Conservation (phyloP, 2,888 invertebrate genomes). For the Agonopterix heracliana region DNA sequence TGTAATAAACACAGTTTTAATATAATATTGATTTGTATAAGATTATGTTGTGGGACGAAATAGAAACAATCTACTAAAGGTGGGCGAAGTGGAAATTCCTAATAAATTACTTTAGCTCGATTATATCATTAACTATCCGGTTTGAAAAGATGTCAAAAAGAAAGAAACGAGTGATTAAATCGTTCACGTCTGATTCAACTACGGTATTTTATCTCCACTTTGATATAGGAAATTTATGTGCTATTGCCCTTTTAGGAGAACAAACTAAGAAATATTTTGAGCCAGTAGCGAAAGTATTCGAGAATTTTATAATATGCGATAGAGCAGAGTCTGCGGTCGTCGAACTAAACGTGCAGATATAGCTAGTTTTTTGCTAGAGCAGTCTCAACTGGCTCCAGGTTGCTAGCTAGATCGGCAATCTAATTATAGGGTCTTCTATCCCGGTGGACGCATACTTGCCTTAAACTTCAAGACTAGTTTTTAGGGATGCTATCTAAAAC, state of each 20-base stretch:
- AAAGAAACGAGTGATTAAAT: constrained; percentile 20
- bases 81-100: constrained; percentile 41
- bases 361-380: constrained; percentile 57
- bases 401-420: constrained; percentile 57
- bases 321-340: constrained; percentile 33
- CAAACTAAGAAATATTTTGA: no score
- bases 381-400: constrained; percentile 42
- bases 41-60: neutral
- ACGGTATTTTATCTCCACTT: no score
- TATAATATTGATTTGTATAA: neutral
- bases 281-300: constrained; percentile 5
- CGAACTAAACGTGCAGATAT: constrained; percentile 46
- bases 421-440: constrained; percentile 56
- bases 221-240: no score
- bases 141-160: constrained; percentile 20
- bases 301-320: constrained; percentile 44
- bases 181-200: constrained; percentile 19
- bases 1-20: no score
- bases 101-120: constrained; percentile 23
- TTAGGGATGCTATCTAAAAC: constrained; percentile 19
- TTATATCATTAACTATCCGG: constrained; percentile 29
- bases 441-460: constrained; percentile 37
- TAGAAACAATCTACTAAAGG: constrained; percentile 1
- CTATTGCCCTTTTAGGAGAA: neutral
- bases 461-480: constrained; percentile 40